These are phyloP conservation scores for Ecdyonurus torrentis DNA, from an alignment of 2,888 invertebrate species.

Conservation along the genomic window DNA sequence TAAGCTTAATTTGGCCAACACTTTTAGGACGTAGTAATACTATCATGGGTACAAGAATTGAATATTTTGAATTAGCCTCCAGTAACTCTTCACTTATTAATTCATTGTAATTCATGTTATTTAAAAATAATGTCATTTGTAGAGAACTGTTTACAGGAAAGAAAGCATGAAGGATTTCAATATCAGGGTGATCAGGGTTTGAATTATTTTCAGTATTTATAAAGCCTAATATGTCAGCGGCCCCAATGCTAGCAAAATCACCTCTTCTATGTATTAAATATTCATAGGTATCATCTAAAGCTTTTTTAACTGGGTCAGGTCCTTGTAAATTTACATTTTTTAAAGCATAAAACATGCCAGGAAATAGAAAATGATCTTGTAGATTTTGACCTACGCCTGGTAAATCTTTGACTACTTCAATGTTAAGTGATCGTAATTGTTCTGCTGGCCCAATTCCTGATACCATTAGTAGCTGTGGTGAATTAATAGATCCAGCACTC, in stretches of 20 bases:
- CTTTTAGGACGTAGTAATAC: slow-evolving; percentile 57
- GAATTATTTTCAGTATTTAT: background rate
- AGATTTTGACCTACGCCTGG: slow-evolving; percentile 15
- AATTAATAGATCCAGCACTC: slow-evolving; percentile 15
- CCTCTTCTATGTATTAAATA: slow-evolving; percentile 35
- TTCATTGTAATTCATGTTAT: background rate
- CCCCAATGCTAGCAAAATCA: slow-evolving; percentile 27
- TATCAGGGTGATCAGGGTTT: background rate
- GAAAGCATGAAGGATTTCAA: background rate
- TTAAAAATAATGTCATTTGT: background rate
- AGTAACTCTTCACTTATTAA: background rate
- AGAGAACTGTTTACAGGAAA: background rate
- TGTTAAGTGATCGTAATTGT: slow-evolving; percentile 13
- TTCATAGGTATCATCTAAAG: slow-evolving; percentile 24
- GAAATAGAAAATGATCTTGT: slow-evolving; percentile 13
- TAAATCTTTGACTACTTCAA: slow-evolving; percentile 13
- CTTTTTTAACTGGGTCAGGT: slow-evolving; percentile 8
- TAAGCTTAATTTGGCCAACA: slow-evolving; percentile 47
- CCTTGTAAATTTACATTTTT: background rate
- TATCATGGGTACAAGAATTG: slow-evolving; percentile 41
- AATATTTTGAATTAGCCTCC: background rate
- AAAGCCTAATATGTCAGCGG: background rate
- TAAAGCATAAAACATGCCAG: background rate
- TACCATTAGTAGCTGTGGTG: slow-evolving; percentile 16
- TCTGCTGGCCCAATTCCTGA: slow-evolving; percentile 17